Evolutionary conservation across 2,888 invertebrate species (phyloP).

Genomic region (Hermaeophaga mercurialis): DNA sequence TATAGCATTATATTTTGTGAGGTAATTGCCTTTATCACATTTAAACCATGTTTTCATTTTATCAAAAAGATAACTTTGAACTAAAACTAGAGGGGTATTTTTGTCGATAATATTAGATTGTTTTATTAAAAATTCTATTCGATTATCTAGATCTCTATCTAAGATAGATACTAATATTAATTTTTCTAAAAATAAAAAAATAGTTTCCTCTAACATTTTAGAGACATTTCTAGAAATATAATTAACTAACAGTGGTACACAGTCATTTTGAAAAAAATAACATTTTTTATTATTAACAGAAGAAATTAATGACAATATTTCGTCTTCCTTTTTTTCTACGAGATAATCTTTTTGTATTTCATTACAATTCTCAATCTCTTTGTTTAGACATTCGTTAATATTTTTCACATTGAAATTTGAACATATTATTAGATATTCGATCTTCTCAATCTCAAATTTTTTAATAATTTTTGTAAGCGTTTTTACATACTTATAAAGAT

Average conservation of each 20-base stretch:
- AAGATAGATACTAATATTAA: background rate
- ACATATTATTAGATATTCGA: background rate
- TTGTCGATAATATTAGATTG: background rate
- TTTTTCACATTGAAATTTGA: background rate
- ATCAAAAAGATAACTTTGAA: background rate
- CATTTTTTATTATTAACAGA: background rate
- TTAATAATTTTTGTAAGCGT: background rate
- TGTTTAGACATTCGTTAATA: background rate
- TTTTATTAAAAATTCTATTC: background rate
- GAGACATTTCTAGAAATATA: background rate
- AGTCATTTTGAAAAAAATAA: background rate
- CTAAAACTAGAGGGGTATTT: background rate
- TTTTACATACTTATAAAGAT: conserved; percentile 6
- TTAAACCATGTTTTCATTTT: conserved; percentile 3
- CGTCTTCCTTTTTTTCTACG: background rate
- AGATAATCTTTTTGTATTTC: background rate
- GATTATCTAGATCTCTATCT: background rate
- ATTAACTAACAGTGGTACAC: background rate
- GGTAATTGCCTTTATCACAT: background rate
- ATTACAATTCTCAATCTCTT: background rate
- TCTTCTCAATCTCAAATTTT: background rate
- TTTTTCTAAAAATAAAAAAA: background rate
- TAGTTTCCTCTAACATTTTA: background rate
- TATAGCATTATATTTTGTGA: background rate
- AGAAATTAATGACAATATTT: background rate